These are phyloP conservation scores for Clinocottus analis DNA, from an alignment of 2,113 vertebrate species.

Conservation along the genomic window DNA sequence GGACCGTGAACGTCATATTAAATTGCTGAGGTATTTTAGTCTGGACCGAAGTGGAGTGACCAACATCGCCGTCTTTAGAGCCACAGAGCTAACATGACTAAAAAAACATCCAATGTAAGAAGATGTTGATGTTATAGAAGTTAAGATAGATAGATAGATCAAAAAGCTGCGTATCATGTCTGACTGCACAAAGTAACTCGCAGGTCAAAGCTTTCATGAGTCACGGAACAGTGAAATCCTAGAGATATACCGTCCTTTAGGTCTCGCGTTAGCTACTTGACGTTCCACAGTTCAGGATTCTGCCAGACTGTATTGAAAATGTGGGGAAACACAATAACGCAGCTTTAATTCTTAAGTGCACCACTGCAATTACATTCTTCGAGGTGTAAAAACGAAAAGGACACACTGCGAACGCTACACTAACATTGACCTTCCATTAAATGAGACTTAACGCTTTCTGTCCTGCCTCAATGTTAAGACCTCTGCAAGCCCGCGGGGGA, in stretches of 20 bases:
- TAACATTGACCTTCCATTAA: slow-evolving; percentile 83
- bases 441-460: slow-evolving; percentile 72
- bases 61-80: neutral
- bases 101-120: neutral
- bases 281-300: slow-evolving; percentile 14
- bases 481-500: slow-evolving; percentile 48
- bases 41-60: neutral
- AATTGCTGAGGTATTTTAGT: neutral
- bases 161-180: neutral
- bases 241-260: neutral
- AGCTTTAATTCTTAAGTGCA: slow-evolving; percentile 45
- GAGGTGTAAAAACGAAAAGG: slow-evolving; percentile 72
- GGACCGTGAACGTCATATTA: neutral
- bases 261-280: neutral
- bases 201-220: slow-evolving; percentile 4
- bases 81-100: neutral
- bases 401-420: slow-evolving; percentile 55
- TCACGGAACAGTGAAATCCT: neutral
- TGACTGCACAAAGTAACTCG: slow-evolving; percentile 1
- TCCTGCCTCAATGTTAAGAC: slow-evolving; percentile 58
- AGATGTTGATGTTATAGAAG: neutral
- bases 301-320: slow-evolving; percentile 4
- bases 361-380: slow-evolving; percentile 42
- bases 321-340: slow-evolving; percentile 38
- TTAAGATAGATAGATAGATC: no score